phyloP scores from a whole-genome alignment of 2,888 invertebrate genomes.

The Idaea dimidiata region DNA sequence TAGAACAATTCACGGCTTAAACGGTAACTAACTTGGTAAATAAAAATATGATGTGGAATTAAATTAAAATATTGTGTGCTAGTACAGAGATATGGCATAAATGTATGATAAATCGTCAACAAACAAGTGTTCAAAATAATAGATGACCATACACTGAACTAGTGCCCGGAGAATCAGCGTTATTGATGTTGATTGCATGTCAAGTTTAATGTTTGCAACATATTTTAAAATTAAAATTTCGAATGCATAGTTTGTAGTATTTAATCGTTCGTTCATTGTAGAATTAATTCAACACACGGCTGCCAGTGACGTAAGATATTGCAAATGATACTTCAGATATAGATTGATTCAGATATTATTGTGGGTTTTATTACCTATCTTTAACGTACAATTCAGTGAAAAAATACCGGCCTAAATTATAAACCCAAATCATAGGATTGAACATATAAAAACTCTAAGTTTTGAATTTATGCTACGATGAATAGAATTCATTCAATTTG shows the following conservation, averaged over 20 bases:
- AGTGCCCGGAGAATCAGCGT: slow-evolving; percentile 36
- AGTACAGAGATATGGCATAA: slow-evolving; percentile 40
- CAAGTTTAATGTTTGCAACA: slow-evolving; percentile 50
- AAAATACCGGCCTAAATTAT: slow-evolving; percentile 10
- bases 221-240: slow-evolving; percentile 32
- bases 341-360: slow-evolving; percentile 2
- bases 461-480: slow-evolving; percentile 34
- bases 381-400: neutral
- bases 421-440: neutral
- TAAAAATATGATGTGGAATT: slow-evolving; percentile 39
- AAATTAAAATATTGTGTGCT: slow-evolving; percentile 38
- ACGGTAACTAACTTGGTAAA: slow-evolving; percentile 47
- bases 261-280: slow-evolving; percentile 32
- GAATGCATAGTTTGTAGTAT: slow-evolving; percentile 38
- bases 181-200: slow-evolving; percentile 60
- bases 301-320: slow-evolving; percentile 12
- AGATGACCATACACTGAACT: slow-evolving; percentile 35
- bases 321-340: slow-evolving; percentile 10
- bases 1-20: slow-evolving; percentile 44
- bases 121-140: slow-evolving; percentile 33
- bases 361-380: neutral
- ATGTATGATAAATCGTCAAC: slow-evolving; percentile 33
- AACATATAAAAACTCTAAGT: slow-evolving; percentile 18
- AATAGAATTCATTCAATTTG: slow-evolving; percentile 31
- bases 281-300: slow-evolving; percentile 20